A percentile compares a stretch with the other conserved stretches of the same genome.
These are phyloP conservation scores for Peromyscus aztecus DNA, from an alignment of 2,797 vertebrate species.

Conservation along the genomic window DNA sequence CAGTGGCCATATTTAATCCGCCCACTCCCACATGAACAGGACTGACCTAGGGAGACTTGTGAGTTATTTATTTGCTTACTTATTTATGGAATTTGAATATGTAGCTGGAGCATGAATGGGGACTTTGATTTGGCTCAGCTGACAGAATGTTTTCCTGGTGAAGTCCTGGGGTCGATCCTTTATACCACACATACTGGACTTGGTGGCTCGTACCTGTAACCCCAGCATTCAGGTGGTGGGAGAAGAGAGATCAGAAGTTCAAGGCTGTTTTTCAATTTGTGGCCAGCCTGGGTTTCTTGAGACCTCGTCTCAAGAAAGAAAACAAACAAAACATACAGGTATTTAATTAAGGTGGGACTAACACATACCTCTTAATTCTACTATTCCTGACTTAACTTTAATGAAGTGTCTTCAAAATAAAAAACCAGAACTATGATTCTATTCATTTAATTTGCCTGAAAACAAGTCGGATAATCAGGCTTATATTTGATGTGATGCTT, in stretches of 20 bases:
- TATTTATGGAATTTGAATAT: not conserved
- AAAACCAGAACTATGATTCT: not conserved
- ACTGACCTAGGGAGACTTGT: too few species aligned
- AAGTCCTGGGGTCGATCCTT: not conserved
- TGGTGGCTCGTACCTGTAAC: not conserved
- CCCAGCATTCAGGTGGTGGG: not conserved
- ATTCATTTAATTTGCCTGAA: constrained; percentile 20
- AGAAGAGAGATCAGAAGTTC: not conserved
- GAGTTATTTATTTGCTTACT: not conserved
- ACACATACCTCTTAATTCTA: constrained; percentile 31
- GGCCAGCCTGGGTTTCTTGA: not conserved
- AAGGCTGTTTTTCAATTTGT: not conserved
- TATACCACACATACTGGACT: not conserved
- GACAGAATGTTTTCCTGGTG: too few species aligned
- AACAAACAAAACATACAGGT: not conserved
- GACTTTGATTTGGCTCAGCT: not conserved
- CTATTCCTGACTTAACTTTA: constrained; percentile 14
- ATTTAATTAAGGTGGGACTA: constrained; percentile 47
- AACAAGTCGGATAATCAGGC: not conserved
- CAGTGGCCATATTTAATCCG: not conserved
- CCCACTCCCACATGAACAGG: fast-evolving
- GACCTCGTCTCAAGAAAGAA: not conserved
- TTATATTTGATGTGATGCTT: not conserved
- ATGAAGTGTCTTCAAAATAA: not conserved
- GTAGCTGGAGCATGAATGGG: not conserved